Evolutionary conservation across 2,888 invertebrate species (phyloP), one percentile per base, ranked within the genome.

Genomic region (Amphiduros pacificus): DNA sequence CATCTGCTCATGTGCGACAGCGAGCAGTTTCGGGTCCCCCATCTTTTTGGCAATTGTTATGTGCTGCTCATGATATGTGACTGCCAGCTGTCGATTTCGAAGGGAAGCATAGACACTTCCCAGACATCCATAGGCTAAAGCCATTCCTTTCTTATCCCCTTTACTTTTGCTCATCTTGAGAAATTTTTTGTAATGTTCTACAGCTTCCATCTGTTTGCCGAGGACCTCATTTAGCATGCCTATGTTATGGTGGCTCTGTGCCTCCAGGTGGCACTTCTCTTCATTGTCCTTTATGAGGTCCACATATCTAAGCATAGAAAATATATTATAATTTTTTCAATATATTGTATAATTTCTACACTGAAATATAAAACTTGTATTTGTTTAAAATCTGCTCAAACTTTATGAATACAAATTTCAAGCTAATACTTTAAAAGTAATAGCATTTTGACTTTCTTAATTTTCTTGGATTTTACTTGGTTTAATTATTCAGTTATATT

Each of bases 171-270:
- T 73, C 28, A 71, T 60, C 28, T 66, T 62, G 20, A 76, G 62
- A 64, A 75, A 80, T 53, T 72, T 62, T 26, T 75, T 69, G 57
- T 77, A 79, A 54, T 75, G 73, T 28, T 72, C 67, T 49, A 77
- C 60, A 27, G 81, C 81, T 36, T 74, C 71, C 17, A 69, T 62
- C 55, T 72, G 76, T 26, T 77, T 72, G 2, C 76, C 76, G 9
- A 79, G 65, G 48, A 78, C 74, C 60, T 78, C 77, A 62, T 74
- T 70, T 56, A 80, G 66, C 70, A 76, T 73, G 2, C 80, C 80
- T 3, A 74, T 70, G 58, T 79, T 78, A 60, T 75, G 75, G 61
- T 73, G 73, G 0, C 78, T 76, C 61, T 76, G 74, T 0, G 74
- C 76, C 58, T 62, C 24, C 3, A 44, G 24, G n/a, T 70, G n/a